Evolutionary conservation across 2,888 invertebrate genomes (phyloP), one percentile per base, ranked within the genome.

Genomic region (Cheilosia vernalis): DNA sequence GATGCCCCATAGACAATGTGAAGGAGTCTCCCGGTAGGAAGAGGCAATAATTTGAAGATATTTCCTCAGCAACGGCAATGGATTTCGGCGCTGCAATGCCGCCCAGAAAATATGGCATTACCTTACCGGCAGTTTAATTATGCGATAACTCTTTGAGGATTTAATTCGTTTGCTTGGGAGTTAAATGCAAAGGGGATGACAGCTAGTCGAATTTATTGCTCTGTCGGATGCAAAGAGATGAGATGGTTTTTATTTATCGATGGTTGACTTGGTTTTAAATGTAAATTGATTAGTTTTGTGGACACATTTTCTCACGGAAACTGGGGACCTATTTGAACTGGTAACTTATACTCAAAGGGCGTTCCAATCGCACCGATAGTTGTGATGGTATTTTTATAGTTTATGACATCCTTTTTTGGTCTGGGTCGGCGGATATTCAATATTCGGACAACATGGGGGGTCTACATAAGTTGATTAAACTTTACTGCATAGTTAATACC

Each of bases 101-200:
- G 33, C 47, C 13, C 21, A 19, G 30, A 19, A 40, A 30, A 73
- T 53, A 73, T 53, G 61, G 61, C 49, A 70, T 72, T 63, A 53
- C 58, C 55, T 47, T 10, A 21, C 4, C 17, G 51, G 63, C 40
- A 61, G 61, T 84, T 84, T 76, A 84, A 84, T 84, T 80, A 70
- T 76, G 55, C 64, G 61, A 76, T 84, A 74, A 70, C 15, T 79
- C 73, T 4, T 13, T 69, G 13, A 2, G 17, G 53, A 67, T 55
- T 55, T 73, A 61, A 74, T 61, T 58, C 60, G 30, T 42, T 30
- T 7, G 21, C 60, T 30, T 53, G 5, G 40, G 17, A 24, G 27
- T 47, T 7, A 55, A 55, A 33, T 19, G 47, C n/a, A 27, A 60
- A 24, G 21, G 15, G 21, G 37, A n/a, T 49, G 49, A 64, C 49